Evolutionary conservation across 2,113 vertebrate genomes (phyloP), one percentile per base, ranked within the genome.

Genomic region (Channa maculata): DNA sequence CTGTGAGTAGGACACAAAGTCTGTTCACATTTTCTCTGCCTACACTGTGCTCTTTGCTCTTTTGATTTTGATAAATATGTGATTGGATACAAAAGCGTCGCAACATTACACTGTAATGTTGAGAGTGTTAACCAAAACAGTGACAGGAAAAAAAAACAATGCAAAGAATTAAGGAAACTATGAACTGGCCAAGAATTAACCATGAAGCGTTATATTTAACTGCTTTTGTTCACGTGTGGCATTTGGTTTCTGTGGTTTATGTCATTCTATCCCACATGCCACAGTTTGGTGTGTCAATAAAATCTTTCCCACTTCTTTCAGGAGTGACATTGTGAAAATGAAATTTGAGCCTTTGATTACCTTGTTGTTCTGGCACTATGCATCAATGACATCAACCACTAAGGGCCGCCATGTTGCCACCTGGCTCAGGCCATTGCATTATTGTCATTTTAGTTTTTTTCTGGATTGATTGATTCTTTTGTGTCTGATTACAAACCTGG

Each of bases 361-460:
- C 57, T 36, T 0, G 10, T 80, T 39, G 6, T 69, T 68, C 43
- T 71, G 43, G 62, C 13, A 65, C 55, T 39, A 3, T 5, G 64
- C 11, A 71, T 15, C 10, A 43, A 24, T 67, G 24, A 13, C 39
- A 71, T 60, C 34, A 75, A 52, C 37, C 59, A 65, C 71, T 63
- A 65, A 57, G 52, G 24, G 39, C 41, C 43, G n/a, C 51, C 43
- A 8, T 37, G 62, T 44, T 77, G 38, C 34, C 46, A 49, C 5
- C 36, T 46, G 6, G 61, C 65, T 82, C 45, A 65, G 3, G 49
- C 80, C 7, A 1, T 39, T 65, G 38, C 79, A 12, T 67, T 66
- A 43, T 24, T 24, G 24, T 24, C 24, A 24, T 24, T 14, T 13
- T 46, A 1, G 6, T 34, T 8, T 49, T 15, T 50, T 57, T 62